Evolutionary conservation across 2,888 invertebrate species (phyloP), one percentile per base, ranked within the genome.

Genomic region (Caenorhabditis drosophilae): DNA sequence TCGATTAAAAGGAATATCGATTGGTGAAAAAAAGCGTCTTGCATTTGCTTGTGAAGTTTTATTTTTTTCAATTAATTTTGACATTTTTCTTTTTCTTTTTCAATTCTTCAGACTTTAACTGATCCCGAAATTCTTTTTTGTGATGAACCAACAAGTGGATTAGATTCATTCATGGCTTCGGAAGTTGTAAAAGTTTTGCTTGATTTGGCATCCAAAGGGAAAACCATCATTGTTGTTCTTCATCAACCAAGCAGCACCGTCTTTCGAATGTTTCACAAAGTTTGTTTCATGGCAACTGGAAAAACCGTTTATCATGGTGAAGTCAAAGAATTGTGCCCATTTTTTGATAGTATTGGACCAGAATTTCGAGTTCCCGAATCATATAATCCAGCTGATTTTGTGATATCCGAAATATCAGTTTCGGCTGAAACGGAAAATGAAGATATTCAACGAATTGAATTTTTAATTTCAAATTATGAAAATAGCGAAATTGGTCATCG

Each of bases 161-260:
- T 79, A 22, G 79, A 79, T 59, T 68, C 79, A 22, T 77, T 77
- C 63, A 76, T 76, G 75, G 77, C 77, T 15, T 54, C 67, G 4
- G 74, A 74, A 58, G 78, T 79, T 1, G 75, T 77, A 9, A 35
- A 46, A 31, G 83, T 84, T 15, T 76, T 87, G 72, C 82, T 81
- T 60, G 78, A 77, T 31, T 75, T 87, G 67, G 85, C 87, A 1
- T 63, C 76, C 4, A 83, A 89, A 76, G 93, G 93, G 23, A 93
- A 92, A 85, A 94, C 94, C 0, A 90, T 96, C 51, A 88, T 96
- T 23, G 90, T 91, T 78, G 95, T 95, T 1, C 92, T 96, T 70
- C 95, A 96, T 86, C 95, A 96, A 85, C 95, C 95, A 0, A 92
- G 92, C 0, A 93, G 92, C 0, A 92, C 94, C 84, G 84, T 87